Evolutionary conservation across 2,888 invertebrate species (phyloP), one percentile per base, ranked within the genome.

Genomic region (Leptopilina syphax): DNA sequence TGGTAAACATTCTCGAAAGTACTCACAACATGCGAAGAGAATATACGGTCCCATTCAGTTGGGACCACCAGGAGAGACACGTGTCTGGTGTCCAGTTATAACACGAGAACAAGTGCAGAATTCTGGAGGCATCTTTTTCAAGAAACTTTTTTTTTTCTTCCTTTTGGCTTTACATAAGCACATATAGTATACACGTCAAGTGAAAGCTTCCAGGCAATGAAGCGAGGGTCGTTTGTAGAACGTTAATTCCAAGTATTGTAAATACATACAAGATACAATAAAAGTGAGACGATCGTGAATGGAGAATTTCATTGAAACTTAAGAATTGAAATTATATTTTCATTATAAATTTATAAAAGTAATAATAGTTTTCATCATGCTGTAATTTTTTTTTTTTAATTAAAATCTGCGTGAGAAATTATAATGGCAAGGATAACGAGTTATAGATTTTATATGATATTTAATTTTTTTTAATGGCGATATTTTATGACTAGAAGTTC

Each of bases 21-120:
- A 54, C 60, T 18, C 18, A 18, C 34, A 73, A 57, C 54, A 57
- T 73, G n/a, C 57, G 34, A n/a, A 65, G 41, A 65, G 41, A 65
- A 34, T 65, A 44, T 27, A 34, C 27, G 50, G 12, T 6, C 57
- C 9, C 9, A 54, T 73, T 57, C 73, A 81, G 10, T 44, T 57
- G 82, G 12, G 87, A 86, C 87, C 87, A 87, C 85, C 87, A 65
- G 70, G 65, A 81, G 76, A 60, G 85, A 82, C 86, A 83, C 85
- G 86, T 85, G 85, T 87, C 86, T 77, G 80, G 79, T 81, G 83
- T 83, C 82, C 83, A 84, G 83, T 85, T 83, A 84, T 54, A 73
- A 57, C 13, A 41, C 6, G 54, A 57, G 57, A 73, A 73, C 34
- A n/a, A 54, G 57, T 57, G 57, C 73, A 57, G 73, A 4, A 57